Conservation (phyloP, 2,113 vertebrate genomes). For the Passer domesticus region DNA sequence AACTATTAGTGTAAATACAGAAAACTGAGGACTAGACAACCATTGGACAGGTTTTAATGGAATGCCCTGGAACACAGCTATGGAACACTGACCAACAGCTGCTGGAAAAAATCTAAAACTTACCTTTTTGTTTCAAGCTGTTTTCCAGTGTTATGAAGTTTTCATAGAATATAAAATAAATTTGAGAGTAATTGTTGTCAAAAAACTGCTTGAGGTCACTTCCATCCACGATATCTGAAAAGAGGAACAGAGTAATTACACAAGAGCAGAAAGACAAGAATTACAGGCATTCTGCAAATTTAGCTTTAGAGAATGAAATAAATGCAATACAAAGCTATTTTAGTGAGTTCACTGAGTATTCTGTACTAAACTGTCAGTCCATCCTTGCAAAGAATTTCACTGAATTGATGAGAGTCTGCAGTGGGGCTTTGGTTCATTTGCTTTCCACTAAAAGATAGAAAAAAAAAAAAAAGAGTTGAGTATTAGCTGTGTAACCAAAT, state of each 20-base stretch:
- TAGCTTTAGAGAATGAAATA: not conserved
- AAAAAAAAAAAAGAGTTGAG: not conserved
- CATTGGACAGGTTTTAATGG: not conserved
- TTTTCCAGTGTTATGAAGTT: slow-evolving; percentile 99
- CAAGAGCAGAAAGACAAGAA: not conserved
- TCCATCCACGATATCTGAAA: slow-evolving; percentile 90
- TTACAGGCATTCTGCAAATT: not conserved
- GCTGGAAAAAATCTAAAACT: slow-evolving; percentile 19
- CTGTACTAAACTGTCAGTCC: not conserved
- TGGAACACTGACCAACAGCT: not conserved
- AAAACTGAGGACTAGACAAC: not conserved
- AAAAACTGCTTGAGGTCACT: slow-evolving; percentile 96
- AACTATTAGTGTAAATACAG: not conserved
- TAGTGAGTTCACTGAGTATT: not conserved
- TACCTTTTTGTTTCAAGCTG: slow-evolving; percentile 98
- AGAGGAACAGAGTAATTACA: not conserved
- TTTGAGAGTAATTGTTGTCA: slow-evolving; percentile 95
- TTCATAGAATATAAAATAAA: slow-evolving; percentile 99
- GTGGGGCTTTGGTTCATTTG: not conserved
- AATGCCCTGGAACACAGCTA: not conserved
- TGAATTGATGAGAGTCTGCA: not conserved
- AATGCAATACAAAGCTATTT: not conserved
- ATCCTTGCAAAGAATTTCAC: not conserved
- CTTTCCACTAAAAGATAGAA: not conserved
- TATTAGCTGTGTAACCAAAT: not conserved